Conservation (phyloP, 2,797 vertebrate species). For the Artibeus lituratus region DNA sequence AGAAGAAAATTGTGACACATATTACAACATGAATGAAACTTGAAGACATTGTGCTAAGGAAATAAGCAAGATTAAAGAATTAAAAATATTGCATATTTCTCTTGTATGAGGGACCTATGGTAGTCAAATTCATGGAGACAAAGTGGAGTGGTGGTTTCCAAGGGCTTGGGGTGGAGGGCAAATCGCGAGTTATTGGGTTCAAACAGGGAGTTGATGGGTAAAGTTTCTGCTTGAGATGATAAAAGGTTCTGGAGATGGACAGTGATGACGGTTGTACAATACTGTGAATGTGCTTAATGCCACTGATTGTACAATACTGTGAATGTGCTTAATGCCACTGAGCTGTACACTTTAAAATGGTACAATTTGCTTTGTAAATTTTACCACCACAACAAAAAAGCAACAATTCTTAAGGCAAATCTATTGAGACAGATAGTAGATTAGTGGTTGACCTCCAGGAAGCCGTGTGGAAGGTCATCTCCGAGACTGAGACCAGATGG, state of each 20-base stretch:
- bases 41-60: not conserved
- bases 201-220: not conserved
- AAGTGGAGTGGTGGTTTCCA: not conserved
- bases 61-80: not conserved
- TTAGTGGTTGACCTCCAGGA: not conserved
- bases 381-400: not conserved
- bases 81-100: not conserved
- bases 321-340: not conserved
- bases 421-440: not conserved
- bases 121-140: not conserved
- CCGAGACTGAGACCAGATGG: not conserved
- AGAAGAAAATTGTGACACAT: no score
- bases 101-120: no score
- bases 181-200: not conserved
- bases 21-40: not conserved
- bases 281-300: not conserved
- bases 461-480: not conserved
- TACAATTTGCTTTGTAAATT: not conserved
- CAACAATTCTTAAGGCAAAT: not conserved
- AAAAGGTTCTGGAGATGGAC: not conserved
- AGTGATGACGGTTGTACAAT: not conserved
- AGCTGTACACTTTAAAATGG: not conserved
- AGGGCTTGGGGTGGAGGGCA: not conserved
- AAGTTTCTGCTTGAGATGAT: not conserved
- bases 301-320: not conserved